Evolutionary conservation across 2,797 vertebrate species (phyloP).

Genomic region (Neomorphus geoffroyi): DNA sequence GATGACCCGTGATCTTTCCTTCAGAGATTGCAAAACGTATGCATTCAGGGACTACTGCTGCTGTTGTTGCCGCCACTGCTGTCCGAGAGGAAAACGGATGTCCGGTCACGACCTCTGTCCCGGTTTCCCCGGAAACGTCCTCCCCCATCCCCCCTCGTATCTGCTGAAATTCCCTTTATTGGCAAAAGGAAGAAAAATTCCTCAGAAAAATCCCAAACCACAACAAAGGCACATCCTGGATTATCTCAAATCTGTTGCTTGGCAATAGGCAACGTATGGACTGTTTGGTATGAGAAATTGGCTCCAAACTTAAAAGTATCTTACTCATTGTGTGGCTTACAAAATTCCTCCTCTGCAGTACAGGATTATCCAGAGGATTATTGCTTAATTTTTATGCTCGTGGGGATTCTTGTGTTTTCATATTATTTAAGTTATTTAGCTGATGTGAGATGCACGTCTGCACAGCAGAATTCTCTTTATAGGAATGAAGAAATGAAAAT

Average conservation of each 20-base stretch:
- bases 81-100: too few relatives aligned
- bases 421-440: neutral
- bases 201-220: too few relatives aligned
- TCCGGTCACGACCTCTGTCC: too few relatives aligned
- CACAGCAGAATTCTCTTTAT: neutral
- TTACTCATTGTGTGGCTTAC: neutral
- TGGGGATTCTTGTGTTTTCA: neutral
- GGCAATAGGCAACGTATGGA: neutral
- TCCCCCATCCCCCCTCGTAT: too few relatives aligned
- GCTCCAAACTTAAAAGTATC: neutral
- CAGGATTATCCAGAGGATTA: neutral
- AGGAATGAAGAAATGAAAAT: neutral
- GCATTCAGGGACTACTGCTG: too few relatives aligned
- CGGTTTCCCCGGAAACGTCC: too few relatives aligned
- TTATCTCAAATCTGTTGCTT: neutral
- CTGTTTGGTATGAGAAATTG: neutral
- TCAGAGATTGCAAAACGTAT: too few relatives aligned
- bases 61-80: too few relatives aligned
- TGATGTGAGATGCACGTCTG: neutral
- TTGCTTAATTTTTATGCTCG: neutral
- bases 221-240: neutral
- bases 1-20: too few relatives aligned
- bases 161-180: too few relatives aligned
- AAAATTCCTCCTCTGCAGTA: too few relatives aligned
- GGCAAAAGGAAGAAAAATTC: too few relatives aligned